Evolutionary conservation across 2,113 vertebrate species (phyloP).

Genomic region (Brienomyrus brachyistius): DNA sequence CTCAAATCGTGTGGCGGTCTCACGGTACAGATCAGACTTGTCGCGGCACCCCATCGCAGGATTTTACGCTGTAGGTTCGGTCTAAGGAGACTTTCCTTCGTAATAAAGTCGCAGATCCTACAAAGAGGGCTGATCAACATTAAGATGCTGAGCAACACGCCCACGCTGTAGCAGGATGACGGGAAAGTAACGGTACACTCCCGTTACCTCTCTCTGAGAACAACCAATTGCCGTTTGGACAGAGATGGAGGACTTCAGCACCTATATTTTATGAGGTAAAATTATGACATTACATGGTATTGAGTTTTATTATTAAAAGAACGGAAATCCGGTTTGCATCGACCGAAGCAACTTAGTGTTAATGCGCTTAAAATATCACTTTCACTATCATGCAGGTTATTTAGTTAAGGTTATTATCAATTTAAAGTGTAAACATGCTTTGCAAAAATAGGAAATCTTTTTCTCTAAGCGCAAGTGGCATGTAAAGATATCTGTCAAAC

Average conservation of each 20-base stretch:
- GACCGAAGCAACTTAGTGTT: not conserved
- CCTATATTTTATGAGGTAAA: conserved; percentile 57
- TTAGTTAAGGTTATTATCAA: not conserved
- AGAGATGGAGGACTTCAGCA: conserved; percentile 53
- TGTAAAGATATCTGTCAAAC: not conserved
- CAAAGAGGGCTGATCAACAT: conserved; percentile 20
- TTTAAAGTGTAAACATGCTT: conserved; percentile 4
- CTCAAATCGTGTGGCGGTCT: conserved; percentile 26
- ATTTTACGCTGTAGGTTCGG: conserved; percentile 13
- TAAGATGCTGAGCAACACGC: conserved; percentile 37
- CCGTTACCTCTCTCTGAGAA: conserved; percentile 35
- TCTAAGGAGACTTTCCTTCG: conserved; percentile 22
- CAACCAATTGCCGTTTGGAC: conserved; percentile 25
- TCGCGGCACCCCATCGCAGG: conserved; percentile 24
- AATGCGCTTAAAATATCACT: conserved; percentile 22
- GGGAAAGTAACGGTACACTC: conserved; percentile 31
- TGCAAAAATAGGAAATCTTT: not conserved
- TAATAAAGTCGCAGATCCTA: conserved; percentile 15
- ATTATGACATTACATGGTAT: conserved; percentile 21
- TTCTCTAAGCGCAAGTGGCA: not conserved
- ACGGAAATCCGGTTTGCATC: not conserved
- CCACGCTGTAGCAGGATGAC: conserved; percentile 27
- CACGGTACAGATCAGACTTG: not conserved
- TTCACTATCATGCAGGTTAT: conserved; percentile 2
- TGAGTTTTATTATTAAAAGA: conserved; percentile 4